phyloP scores from a whole-genome alignment of 2,113 vertebrate genomes.

The Anser brachyrhynchus region DNA sequence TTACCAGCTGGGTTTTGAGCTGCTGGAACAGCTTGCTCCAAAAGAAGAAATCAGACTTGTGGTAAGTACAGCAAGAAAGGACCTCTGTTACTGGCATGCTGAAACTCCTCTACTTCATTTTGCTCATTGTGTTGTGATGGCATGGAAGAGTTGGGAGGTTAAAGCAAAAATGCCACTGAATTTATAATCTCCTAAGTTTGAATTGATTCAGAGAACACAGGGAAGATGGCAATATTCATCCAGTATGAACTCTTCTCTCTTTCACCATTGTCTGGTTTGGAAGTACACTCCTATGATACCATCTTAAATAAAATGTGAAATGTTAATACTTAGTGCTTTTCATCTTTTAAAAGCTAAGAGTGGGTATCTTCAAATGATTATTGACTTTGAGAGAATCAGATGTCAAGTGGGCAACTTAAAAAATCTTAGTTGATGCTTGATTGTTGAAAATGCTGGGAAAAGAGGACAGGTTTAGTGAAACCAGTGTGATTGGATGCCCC shows the following conservation, averaged over 20 bases:
- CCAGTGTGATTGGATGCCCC: not conserved
- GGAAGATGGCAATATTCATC: not conserved
- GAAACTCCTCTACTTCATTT: not conserved
- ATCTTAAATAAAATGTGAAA: not conserved
- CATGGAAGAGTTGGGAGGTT: not conserved
- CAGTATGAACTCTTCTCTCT: not conserved
- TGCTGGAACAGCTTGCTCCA: constrained; percentile 94
- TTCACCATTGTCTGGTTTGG: not conserved
- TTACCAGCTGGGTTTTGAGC: constrained; percentile 96
- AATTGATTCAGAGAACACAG: not conserved
- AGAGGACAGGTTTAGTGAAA: not conserved
- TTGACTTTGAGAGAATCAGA: not conserved
- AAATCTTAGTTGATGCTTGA: not conserved
- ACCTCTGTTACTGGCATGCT: not conserved
- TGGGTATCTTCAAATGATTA: not conserved
- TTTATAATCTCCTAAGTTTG: not conserved
- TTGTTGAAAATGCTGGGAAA: not conserved
- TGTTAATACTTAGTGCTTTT: not conserved
- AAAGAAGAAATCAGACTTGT: constrained; percentile 95
- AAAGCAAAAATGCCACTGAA: not conserved
- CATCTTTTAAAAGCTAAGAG: not conserved
- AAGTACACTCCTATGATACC: not conserved
- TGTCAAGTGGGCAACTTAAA: not conserved
- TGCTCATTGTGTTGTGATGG: not conserved
- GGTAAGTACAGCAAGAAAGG: constrained; percentile 81